Base-by-base conservation (phyloP, 1,140 invertebrate genomes). In the Anoplolepis gracilipes region DNA sequence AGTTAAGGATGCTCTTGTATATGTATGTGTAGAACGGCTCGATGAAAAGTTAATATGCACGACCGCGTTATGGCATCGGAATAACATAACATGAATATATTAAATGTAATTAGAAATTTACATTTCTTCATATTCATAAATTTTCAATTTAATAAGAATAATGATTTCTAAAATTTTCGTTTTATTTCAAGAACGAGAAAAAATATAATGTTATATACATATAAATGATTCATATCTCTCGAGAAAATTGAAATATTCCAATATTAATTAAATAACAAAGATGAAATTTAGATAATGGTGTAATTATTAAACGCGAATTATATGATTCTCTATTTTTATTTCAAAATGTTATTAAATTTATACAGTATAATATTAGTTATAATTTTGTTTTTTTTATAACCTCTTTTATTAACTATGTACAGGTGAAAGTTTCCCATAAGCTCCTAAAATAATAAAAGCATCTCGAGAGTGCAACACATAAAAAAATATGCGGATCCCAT, bases 31-130 rank as follows among this genome's bases (percentile, higher is more conserved):
- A 67, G 42, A 67, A 79, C n/a, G 0, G 39, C n/a, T 65, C 30
- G 42, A 79, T 67, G 42, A 79, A 79, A 67, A 79, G 62, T 16
- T 67, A 79, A 78, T 78, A 67, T 53, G 61, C 22, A 13, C 4
- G 28, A 67, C 16, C 42, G 2, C 2, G 13, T 13, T 16, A 39
- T 28, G 13, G 16, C 11, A 36, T 67, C 19, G 19, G 28, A n/a
- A n/a, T n/a, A n/a, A n/a, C 46, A 79, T 36, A 39, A 33, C 46
- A 0, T 5, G 5, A 36, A 19, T 79, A 25, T 36, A 13, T 19
- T 36, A 65, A 73, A n/a, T n/a, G 30, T n/a, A 30, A 64, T 33
- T 36, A 53, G 5, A 67, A 79, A 19, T 79, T 49, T 5, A 22
- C n/a, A n/a, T n/a, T n/a, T 49, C 36, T 65, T 39, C 22, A 8